Evolutionary conservation across 2,888 invertebrate genomes (phyloP).

Genomic region (Yponomeuta malinellus): DNA sequence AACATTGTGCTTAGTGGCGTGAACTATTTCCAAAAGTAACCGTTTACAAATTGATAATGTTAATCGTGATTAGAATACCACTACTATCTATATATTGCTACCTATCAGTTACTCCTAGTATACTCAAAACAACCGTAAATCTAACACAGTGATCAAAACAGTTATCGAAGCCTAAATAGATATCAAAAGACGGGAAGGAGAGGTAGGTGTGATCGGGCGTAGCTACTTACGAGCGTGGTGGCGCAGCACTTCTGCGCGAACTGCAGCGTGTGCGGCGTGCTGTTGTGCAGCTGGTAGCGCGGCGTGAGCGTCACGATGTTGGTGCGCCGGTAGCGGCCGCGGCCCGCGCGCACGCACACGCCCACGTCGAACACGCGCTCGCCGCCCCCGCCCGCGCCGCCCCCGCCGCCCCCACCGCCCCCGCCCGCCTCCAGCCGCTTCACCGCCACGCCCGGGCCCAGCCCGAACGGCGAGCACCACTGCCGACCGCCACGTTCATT

Average conservation of each 20-base stretch:
- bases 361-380: slow-evolving; percentile 89
- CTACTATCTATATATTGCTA: no score
- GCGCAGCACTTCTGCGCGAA: slow-evolving; percentile 93
- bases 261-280: slow-evolving; percentile 84
- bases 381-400: slow-evolving; percentile 60
- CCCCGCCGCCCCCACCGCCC: slow-evolving; percentile 29
- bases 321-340: slow-evolving; percentile 92
- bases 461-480: slow-evolving; percentile 92
- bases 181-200: no score
- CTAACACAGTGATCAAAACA: no score
- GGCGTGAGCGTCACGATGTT: slow-evolving; percentile 95
- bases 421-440: slow-evolving; percentile 71
- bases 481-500: slow-evolving; percentile 35
- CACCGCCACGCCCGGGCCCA: slow-evolving; percentile 87
- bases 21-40: no score
- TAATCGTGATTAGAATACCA: no score
- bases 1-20: no score
- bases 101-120: no score
- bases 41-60: no score
- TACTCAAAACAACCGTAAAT: no score
- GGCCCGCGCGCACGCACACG: slow-evolving; percentile 90
- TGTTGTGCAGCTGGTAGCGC: slow-evolving; percentile 94
- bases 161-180: no score
- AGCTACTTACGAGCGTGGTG: slow-evolving; percentile 78
- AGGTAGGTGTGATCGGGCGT: slow-evolving; percentile 66